Percentiles rank a stretch among this genome's conserved stretches.
phyloP scores from a whole-genome alignment of 2,888 invertebrate species.

The Salticus scenicus region DNA sequence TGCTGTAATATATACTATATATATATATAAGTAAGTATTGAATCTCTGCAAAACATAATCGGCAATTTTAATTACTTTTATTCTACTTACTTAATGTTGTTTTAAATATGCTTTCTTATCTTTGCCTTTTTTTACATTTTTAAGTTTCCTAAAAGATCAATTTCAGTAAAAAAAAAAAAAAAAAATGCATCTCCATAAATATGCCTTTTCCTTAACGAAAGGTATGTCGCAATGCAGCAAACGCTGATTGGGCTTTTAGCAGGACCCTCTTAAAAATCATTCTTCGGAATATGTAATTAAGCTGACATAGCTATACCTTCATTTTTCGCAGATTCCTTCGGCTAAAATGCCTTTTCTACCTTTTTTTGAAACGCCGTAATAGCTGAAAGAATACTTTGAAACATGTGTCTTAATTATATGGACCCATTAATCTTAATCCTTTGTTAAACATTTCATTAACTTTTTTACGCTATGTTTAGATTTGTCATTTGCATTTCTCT shows the following conservation, averaged over 20 bases:
- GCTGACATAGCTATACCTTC: background rate
- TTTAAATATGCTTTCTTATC: too few relatives aligned
- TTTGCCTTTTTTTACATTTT: too few relatives aligned
- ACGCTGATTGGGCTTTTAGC: background rate
- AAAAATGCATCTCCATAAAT: background rate
- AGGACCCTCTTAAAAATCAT: background rate
- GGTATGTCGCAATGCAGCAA: background rate
- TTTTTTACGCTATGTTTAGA: conserved; percentile 23
- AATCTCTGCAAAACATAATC: too few relatives aligned
- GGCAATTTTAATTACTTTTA: too few relatives aligned
- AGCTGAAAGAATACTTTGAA: conserved; percentile 33
- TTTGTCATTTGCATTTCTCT: conserved; percentile 42
- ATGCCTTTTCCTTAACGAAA: background rate
- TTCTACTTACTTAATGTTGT: too few relatives aligned
- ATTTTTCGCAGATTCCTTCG: background rate
- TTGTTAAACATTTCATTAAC: background rate
- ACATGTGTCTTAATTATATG: conserved; percentile 47
- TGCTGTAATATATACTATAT: too few relatives aligned
- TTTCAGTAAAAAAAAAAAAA: background rate
- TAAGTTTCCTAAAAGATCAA: too few relatives aligned
- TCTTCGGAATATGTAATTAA: background rate
- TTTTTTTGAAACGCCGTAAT: conserved; percentile 7
- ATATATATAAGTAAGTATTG: too few relatives aligned
- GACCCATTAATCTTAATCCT: conserved; percentile 58
- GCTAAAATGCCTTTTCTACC: background rate